Evolutionary conservation across 2,888 invertebrate species (phyloP).

Genomic region (Brenthis daphne): DNA sequence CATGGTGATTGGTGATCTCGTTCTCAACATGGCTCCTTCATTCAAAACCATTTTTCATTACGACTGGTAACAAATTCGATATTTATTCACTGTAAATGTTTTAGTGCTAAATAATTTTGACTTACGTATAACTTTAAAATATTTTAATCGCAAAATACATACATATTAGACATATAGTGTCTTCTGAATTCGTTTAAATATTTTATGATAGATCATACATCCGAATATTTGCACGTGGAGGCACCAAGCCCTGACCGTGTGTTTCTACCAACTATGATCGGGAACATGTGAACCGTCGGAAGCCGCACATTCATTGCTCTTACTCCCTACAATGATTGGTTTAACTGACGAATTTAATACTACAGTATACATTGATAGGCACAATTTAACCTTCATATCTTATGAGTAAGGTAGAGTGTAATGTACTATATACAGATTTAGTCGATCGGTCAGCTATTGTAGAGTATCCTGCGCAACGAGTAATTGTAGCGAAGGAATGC

Average conservation of each 20-base stretch:
- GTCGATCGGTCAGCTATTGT: slow-evolving; percentile 26
- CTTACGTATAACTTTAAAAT: no score
- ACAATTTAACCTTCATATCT: background rate
- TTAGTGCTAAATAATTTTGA: no score
- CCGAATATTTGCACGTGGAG: slow-evolving; percentile 59
- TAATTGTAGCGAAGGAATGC: slow-evolving; percentile 67
- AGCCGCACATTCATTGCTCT: slow-evolving; percentile 57
- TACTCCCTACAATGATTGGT: slow-evolving; percentile 5
- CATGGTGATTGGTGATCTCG: no score
- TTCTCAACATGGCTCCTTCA: no score
- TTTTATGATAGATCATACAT: slow-evolving; percentile 43
- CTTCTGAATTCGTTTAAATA: slow-evolving; percentile 7
- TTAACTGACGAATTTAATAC: background rate
- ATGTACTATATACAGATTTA: slow-evolving; percentile 23
- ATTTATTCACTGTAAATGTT: no score
- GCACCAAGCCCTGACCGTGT: slow-evolving; percentile 49
- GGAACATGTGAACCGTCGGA: slow-evolving; percentile 64
- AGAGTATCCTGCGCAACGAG: slow-evolving; percentile 52
- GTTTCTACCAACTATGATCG: slow-evolving; percentile 48
- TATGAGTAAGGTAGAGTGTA: slow-evolving; percentile 2
- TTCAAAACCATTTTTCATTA: no score
- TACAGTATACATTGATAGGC: slow-evolving; percentile 27
- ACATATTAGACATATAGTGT: background rate
- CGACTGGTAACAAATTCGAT: no score
- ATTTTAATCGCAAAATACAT: no score